Percentiles rank a stretch among this genome's conserved stretches.
Evolutionary conservation across 2,888 invertebrate species (phyloP).

Genomic region (Aphidoletes aphidimyza): DNA sequence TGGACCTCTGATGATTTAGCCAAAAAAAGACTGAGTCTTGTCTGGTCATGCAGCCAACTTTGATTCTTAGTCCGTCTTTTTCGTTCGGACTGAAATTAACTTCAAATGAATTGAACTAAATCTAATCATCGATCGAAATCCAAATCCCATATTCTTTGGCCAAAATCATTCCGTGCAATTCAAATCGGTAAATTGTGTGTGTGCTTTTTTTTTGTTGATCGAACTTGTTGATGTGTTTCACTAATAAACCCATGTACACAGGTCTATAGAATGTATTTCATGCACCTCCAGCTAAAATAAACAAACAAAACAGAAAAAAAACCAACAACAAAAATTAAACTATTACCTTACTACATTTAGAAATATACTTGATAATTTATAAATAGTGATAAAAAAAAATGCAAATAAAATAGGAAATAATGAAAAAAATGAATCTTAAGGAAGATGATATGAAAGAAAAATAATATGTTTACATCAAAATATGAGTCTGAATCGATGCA

Average conservation of each 20-base stretch:
- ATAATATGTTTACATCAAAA: too few relatives aligned
- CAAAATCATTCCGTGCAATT: too few relatives aligned
- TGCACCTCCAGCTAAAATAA: constrained; percentile 14
- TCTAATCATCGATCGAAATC: too few relatives aligned
- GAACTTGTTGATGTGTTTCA: neutral
- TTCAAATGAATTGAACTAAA: neutral
- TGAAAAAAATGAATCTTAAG: neutral
- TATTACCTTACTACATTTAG: constrained; percentile 11
- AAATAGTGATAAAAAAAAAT: constrained; percentile 33
- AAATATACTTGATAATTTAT: constrained; percentile 42
- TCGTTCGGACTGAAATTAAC: too few relatives aligned
- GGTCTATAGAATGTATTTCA: constrained; percentile 28
- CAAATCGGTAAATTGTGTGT: neutral
- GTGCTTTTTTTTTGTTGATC: neutral
- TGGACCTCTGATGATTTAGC: too few relatives aligned
- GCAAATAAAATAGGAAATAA: constrained; percentile 20
- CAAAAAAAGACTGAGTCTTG: too few relatives aligned
- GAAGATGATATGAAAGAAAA: too few relatives aligned
- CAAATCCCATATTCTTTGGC: too few relatives aligned
- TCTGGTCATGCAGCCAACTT: too few relatives aligned
- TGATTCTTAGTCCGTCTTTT: too few relatives aligned
- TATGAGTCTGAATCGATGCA: neutral
- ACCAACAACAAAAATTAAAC: neutral
- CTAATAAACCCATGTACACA: neutral
- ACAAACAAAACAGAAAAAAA: too few relatives aligned